Base-by-base conservation (phyloP, 2,888 invertebrate genomes). In the Cataglyphis altisquamis region DNA sequence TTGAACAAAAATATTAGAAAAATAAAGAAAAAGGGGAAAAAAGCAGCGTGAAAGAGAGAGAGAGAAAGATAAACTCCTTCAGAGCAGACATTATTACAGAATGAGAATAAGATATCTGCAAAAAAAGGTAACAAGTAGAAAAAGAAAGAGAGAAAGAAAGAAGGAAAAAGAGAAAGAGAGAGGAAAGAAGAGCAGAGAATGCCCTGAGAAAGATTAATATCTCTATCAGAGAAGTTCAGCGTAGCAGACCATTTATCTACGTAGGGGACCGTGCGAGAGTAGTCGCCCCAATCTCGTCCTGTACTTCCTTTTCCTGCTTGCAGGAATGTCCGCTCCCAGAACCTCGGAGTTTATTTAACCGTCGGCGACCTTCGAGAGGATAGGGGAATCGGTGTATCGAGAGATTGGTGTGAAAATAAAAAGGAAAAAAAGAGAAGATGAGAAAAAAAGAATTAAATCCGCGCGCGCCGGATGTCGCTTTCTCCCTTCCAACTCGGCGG, bases 201-300 rank as follows among this genome's bases (percentile, higher is more conserved):
- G 18, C 83, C 73, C 73, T 64, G 86, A 90, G 91, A 92, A 93
- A 93, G 93, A 93, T 93, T 93, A 93, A 93, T 93, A 93, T 93
- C 93, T 93, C 91, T 93, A 93, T 93, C 92, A 91, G 90, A 91
- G 90, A 91, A 93, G 93, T 93, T 93, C 92, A 93, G 87, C 88
- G 86, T 91, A 92, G 88, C 90, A 82, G 86, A 88, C 91, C 91
- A 93, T 93, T 93, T 93, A 93, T 93, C 93, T 91, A 91, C 89
- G 89, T 87, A 89, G 87, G 85, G 87, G 85, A 83, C 78, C 82
- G 85, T 86, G 83, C 85, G 84, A 85, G 63, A 70, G 88, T n/a
- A 60, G 89, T 82, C 90, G 68, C 83, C 78, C 84, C 63, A 29
- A 80, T 81, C 81, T 84, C 64, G 67, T 87, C 77, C 52, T 29